Percentiles rank a stretch among this genome's conserved stretches.
These are phyloP conservation scores for Agrilus cyanescens DNA, from an alignment of 2,888 invertebrate species.

Conservation along the genomic window DNA sequence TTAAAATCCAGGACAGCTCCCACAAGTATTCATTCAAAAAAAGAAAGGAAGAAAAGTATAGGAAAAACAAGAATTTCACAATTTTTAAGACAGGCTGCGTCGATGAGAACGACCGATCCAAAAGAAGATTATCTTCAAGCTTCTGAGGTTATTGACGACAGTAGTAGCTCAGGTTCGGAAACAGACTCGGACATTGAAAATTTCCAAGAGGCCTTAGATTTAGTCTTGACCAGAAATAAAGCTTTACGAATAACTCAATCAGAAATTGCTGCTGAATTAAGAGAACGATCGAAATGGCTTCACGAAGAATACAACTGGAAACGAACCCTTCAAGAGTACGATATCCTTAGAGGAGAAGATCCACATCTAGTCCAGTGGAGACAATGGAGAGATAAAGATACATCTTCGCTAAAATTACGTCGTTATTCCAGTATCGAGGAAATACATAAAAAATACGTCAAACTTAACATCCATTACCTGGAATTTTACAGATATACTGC, in stretches of 20 bases:
- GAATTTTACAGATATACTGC: constrained; percentile 8
- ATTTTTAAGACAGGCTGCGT: neutral
- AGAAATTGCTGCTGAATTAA: constrained; percentile 19
- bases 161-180: no score
- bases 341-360: constrained; percentile 20
- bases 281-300: constrained; percentile 20
- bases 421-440: constrained; percentile 6
- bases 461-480: constrained; percentile 14
- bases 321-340: constrained; percentile 22
- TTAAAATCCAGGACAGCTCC: neutral
- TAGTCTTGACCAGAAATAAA: constrained; percentile 21
- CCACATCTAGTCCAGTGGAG: constrained; percentile 20
- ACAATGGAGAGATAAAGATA: constrained; percentile 22
- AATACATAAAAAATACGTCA: constrained; percentile 10
- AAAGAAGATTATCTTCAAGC: no score
- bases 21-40: neutral
- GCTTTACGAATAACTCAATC: constrained; percentile 20
- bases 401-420: constrained; percentile 15
- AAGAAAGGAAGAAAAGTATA: constrained; percentile 3
- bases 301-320: constrained; percentile 23
- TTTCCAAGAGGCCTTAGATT: constrained; percentile 20
- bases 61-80: constrained; percentile 1
- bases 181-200: constrained; percentile 16
- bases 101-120: neutral
- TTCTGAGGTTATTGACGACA: no score